A percentile compares a stretch with the other conserved stretches of the same genome.
phyloP scores from a whole-genome alignment of 2,888 invertebrate species.

The Vesta saturnalis region DNA sequence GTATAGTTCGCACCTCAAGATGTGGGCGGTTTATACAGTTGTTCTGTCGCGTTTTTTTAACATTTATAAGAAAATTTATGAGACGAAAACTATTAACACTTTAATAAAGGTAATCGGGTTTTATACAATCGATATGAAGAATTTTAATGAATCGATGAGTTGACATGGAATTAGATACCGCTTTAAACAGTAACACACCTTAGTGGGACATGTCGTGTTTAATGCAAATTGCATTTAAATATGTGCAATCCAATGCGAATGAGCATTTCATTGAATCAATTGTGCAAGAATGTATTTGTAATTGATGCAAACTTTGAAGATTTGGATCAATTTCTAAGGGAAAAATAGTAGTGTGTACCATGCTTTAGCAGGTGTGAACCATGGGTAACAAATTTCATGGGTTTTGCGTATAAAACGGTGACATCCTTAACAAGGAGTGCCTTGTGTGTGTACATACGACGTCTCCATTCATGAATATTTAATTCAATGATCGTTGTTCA shows the following conservation, averaged over 20 bases:
- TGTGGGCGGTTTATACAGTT: conserved; percentile 51
- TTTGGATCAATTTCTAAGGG: too few relatives aligned
- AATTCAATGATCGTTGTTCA: conserved; percentile 53
- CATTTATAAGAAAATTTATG: conserved; percentile 16
- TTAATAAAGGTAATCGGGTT: background rate
- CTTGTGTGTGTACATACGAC: conserved; percentile 29
- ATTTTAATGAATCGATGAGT: background rate
- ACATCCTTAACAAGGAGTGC: conserved; percentile 37
- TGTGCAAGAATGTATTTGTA: conserved; percentile 42
- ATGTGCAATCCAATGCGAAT: too few relatives aligned
- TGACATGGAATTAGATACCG: conserved; percentile 31
- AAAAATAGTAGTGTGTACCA: background rate
- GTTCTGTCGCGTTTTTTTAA: conserved; percentile 40
- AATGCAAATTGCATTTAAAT: conserved; percentile 56
- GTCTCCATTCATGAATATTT: conserved; percentile 59
- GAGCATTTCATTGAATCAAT: too few relatives aligned
- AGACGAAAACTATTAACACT: conserved; percentile 9
- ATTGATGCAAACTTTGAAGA: conserved; percentile 49
- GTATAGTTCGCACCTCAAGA: conserved; percentile 47
- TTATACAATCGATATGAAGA: background rate
- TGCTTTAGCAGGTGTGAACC: background rate
- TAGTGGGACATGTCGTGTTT: conserved; percentile 46
- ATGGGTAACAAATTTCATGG: conserved; percentile 4
- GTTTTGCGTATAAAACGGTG: conserved; percentile 23
- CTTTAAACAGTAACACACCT: conserved; percentile 35